These are phyloP conservation scores for Volucella zonaria DNA, from an alignment of 2,888 invertebrate species.

Conservation along the genomic window DNA sequence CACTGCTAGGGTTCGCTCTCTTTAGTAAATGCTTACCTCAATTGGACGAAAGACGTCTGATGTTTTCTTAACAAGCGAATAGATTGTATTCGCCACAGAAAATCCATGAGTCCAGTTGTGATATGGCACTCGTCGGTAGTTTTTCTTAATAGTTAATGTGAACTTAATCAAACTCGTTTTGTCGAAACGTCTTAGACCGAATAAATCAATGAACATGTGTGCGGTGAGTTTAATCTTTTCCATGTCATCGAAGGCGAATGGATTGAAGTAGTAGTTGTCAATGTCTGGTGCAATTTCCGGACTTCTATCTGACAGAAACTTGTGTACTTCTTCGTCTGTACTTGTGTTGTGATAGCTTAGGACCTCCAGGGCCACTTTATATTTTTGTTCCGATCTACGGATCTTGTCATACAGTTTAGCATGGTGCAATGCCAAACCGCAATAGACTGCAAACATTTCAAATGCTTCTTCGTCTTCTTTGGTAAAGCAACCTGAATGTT, in stretches of 20 bases:
- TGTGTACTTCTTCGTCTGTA: conserved; percentile 87
- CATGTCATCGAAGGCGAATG: conserved; percentile 87
- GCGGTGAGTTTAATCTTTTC: conserved; percentile 89
- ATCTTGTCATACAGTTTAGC: conserved; percentile 93
- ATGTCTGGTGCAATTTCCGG: conserved; percentile 79
- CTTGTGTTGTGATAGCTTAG: conserved; percentile 92
- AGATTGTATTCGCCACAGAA: conserved; percentile 93
- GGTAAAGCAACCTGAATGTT: conserved; percentile 85
- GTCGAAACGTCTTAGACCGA: conserved; percentile 87
- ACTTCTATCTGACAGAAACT: conserved; percentile 76
- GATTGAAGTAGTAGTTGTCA: conserved; percentile 88
- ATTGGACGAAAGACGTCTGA: conserved; percentile 84
- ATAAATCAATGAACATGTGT: conserved; percentile 90
- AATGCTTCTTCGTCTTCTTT: conserved; percentile 91
- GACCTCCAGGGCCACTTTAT: conserved; percentile 91
- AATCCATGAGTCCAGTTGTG: conserved; percentile 95
- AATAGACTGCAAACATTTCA: conserved; percentile 92
- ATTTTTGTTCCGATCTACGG: conserved; percentile 91
- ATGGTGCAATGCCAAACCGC: conserved; percentile 92
- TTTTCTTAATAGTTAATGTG: conserved; percentile 91
- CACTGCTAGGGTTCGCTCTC: conserved; percentile 59
- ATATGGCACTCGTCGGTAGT: conserved; percentile 92
- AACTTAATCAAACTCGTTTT: conserved; percentile 87
- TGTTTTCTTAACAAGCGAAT: conserved; percentile 87
- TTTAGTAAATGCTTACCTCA: conserved; percentile 83